A percentile compares a stretch with the other conserved stretches of the same genome.
Evolutionary conservation across 2,113 vertebrate genomes (phyloP).

Genomic region (Alethe diademata): DNA sequence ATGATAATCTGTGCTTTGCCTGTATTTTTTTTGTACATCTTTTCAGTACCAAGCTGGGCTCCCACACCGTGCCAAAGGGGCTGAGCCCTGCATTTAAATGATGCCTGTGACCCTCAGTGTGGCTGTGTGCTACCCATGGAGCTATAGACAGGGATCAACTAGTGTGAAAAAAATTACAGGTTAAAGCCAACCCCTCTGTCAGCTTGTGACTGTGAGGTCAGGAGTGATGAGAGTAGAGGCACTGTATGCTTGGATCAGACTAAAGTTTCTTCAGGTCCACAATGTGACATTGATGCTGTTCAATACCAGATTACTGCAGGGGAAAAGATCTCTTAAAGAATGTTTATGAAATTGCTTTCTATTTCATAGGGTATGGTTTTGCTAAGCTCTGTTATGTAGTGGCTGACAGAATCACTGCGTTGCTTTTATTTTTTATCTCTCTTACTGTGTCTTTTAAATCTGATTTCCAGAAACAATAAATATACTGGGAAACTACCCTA

Average conservation of each 20-base stretch:
- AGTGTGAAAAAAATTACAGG: not conserved
- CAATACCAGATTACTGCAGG: not conserved
- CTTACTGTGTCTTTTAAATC: not conserved
- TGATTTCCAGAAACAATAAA: slow-evolving; percentile 9
- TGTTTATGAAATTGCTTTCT: not conserved
- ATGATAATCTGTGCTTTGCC: rapidly evolving
- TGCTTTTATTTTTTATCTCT: not conserved
- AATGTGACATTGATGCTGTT: not conserved
- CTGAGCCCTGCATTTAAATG: not conserved
- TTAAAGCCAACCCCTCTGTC: not conserved
- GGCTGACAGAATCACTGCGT: not conserved
- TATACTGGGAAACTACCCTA: not conserved
- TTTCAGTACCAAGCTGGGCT: not conserved
- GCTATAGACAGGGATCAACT: not conserved
- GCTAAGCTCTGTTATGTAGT: not conserved
- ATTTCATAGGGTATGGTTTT: not conserved
- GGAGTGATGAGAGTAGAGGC: not conserved
- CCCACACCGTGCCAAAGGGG: rapidly evolving
- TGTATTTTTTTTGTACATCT: not conserved
- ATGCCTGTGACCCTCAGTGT: not conserved
- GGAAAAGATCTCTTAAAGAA: not conserved
- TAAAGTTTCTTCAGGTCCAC: not conserved
- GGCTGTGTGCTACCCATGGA: rapidly evolving
- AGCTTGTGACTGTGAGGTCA: not conserved
- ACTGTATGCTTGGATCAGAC: not conserved